phyloP scores from a whole-genome alignment of 1,140 invertebrate species.

The Pararge aegeria region DNA sequence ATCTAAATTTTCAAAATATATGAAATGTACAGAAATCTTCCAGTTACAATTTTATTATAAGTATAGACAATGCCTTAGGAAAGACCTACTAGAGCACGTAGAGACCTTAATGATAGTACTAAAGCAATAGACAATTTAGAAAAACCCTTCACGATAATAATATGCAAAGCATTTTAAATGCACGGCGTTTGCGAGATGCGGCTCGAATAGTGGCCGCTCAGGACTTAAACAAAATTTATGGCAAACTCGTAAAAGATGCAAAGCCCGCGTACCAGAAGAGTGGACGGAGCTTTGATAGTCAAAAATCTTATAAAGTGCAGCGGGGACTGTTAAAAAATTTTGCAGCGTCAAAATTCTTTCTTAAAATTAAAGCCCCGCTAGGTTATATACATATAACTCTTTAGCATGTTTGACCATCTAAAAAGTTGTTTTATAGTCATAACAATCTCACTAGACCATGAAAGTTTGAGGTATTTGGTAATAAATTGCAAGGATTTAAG shows the following conservation, averaged over 20 bases:
- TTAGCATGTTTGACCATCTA: no score
- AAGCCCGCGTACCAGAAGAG: conserved; percentile 1
- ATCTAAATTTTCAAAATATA: no score
- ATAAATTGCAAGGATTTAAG: no score
- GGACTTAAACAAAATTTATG: conserved; percentile 23
- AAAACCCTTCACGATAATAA: background rate
- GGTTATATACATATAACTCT: no score
- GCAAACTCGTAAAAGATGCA: conserved; percentile 25
- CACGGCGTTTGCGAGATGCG: conserved; percentile 1
- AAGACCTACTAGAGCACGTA: background rate
- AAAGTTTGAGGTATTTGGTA: no score
- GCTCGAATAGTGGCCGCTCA: conserved; percentile 16
- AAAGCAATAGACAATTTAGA: background rate
- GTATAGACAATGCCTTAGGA: background rate
- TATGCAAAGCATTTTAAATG: conserved; percentile 17
- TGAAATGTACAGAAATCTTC: no score
- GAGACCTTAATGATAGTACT: background rate
- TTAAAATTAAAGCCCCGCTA: background rate
- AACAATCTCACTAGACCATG: no score
- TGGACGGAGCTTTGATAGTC: conserved; percentile 25
- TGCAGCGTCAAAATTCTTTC: background rate
- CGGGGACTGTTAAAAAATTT: conserved; percentile 4
- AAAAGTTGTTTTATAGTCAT: no score
- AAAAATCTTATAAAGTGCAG: conserved; percentile 23
- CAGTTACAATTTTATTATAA: background rate